These are phyloP conservation scores for Erynnis tages DNA, from an alignment of 2,888 invertebrate species.

Conservation along the genomic window DNA sequence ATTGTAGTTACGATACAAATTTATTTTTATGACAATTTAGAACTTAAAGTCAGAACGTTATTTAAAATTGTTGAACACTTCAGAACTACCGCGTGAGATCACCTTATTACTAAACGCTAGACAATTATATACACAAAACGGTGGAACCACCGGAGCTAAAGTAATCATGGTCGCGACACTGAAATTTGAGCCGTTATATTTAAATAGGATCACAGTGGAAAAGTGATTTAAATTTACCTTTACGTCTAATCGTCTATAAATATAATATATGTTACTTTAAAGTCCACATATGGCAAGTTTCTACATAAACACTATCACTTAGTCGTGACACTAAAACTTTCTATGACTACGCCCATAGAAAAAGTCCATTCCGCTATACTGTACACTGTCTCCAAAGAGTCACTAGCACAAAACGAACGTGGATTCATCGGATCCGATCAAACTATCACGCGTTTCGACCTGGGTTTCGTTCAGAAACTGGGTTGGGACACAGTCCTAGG, in stretches of 20 bases:
- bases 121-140: constrained; percentile 63
- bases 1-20: too few species aligned
- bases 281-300: constrained; percentile 79
- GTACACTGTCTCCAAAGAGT: constrained; percentile 54
- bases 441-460: constrained; percentile 1
- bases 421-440: constrained; percentile 8
- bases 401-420: constrained; percentile 45
- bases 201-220: constrained; percentile 81
- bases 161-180: constrained; percentile 64
- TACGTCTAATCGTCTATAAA: constrained; percentile 50
- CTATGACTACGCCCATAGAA: constrained; percentile 75
- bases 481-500: constrained; percentile 77
- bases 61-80: not conserved
- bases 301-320: constrained; percentile 72
- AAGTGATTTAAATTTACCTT: constrained; percentile 76
- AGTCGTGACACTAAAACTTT: constrained; percentile 57
- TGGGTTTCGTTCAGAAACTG: constrained; percentile 60
- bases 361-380: constrained; percentile 67
- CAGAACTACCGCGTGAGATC: not conserved
- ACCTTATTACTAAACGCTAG: constrained; percentile 49
- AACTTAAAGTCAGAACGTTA: too few species aligned
- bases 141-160: constrained; percentile 45
- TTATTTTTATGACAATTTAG: too few species aligned
- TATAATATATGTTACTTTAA: constrained; percentile 60
- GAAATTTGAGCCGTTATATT: constrained; percentile 76